Evolutionary conservation across 2,113 vertebrate species (phyloP).

Genomic region (Microtus ochrogaster): DNA sequence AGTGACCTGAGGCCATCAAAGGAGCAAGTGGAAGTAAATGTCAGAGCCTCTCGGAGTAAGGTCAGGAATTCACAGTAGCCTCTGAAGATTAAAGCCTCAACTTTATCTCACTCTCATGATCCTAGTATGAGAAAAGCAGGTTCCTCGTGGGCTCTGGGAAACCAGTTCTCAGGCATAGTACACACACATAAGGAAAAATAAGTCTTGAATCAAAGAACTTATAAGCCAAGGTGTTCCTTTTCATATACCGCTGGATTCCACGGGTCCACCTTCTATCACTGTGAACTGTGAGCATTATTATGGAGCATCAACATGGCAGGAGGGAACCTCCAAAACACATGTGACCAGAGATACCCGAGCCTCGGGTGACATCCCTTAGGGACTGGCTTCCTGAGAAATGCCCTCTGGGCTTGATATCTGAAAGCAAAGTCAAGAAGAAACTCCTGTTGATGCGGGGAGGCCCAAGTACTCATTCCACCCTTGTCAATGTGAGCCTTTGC

Average conservation of each 20-base stretch:
- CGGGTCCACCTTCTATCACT: too few species aligned
- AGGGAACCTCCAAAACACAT: neutral
- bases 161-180: neutral
- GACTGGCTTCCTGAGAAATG: neutral
- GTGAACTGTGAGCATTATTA: neutral
- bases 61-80: neutral
- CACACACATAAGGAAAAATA: rapidly evolving
- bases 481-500: neutral
- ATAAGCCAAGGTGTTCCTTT: neutral
- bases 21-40: neutral
- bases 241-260: neutral
- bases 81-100: neutral
- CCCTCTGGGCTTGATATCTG: neutral
- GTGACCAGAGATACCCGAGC: neutral
- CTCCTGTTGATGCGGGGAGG: neutral
- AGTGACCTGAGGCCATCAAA: neutral
- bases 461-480: too few species aligned
- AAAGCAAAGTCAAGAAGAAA: neutral
- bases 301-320: neutral
- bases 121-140: neutral
- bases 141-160: neutral
- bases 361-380: neutral
- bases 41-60: neutral
- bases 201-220: neutral
- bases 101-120: neutral